Evolutionary conservation across 2,113 vertebrate species (phyloP), one percentile per base, ranked within the genome.

Genomic region (Carassius gibelio): DNA sequence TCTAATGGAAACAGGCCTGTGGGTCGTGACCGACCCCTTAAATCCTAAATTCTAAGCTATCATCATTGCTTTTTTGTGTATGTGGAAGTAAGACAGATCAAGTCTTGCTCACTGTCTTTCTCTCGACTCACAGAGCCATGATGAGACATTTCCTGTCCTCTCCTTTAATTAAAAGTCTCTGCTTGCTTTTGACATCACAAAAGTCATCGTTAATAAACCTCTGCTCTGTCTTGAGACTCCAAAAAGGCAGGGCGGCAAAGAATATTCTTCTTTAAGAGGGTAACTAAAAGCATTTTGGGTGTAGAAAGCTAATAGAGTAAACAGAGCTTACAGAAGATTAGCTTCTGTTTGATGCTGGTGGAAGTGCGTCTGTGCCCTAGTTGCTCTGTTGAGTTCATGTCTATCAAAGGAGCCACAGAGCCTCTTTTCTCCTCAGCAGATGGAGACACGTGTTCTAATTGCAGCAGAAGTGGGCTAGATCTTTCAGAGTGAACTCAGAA

Each of bases 331-430:
- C 80, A 87, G 85, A 75, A 78, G 72, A 92, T 93, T 91, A 92
- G 88, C 91, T 72, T 64, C 61, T 78, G 52, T 82, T 88, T 83
- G 80, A 66, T 85, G 80, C 81, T 34, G 68, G 13, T 69, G 19
- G 71, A 76, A 38, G 71, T 85, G 89, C 84, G 57, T 42, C 8
- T 86, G 85, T 92, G 92, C 91, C 92, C 91, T 91, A 91, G 87
- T 92, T 93, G 88, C 90, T 92, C 84, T 85, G 83, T 91, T 90
- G 89, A 83, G 90, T 89, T 88, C 89, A 86, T 89, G 75, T 84
- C 87, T 91, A 85, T 91, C 90, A 89, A 87, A 90, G 81, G 87
- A 89, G 85, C 66, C 50, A 75, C 85, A 64, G 61, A 88, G 30
- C 85, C 76, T 84, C n/a, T 84, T 77, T n/a, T 86, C 87, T 89